Base-by-base conservation (phyloP, 2,888 invertebrate genomes). In the Eubasilissa splendida region DNA sequence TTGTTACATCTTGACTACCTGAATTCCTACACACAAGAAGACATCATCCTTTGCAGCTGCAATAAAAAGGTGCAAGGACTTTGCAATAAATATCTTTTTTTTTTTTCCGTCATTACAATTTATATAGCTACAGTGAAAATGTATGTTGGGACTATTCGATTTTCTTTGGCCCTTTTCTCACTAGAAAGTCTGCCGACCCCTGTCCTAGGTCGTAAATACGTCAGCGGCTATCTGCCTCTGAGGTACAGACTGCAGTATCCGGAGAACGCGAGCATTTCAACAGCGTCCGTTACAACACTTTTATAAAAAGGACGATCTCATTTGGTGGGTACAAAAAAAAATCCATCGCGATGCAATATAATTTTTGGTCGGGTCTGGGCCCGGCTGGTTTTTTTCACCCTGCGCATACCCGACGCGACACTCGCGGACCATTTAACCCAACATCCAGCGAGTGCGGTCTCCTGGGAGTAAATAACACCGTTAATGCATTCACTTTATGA, bases 371-470 rank as follows among this genome's bases (percentile, higher is more conserved):
- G 42, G 42, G 42, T 42, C 42, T 7, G 22, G 42, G 42, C 1
- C 42, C 2, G 42, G 11, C 2, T 58, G 58, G 12, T 58, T n/a
- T 11, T 22, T 58, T 58, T 58, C 58, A 11, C 12, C n/a, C 9
- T 58, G 8, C 2, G 9, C 58, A 10, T 10, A 11, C 12, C 58
- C 58, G 58, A 58, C 58, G 9, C 58, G 58, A 63, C 63, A 63
- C 63, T 63, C 63, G 12, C 63, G 63, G 63, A 63, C 14, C 63
- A 63, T 63, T 63, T 63, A 63, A 63, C 63, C 63, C 63, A 42
- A 14, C 60, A 14, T 60, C 7, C 33, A 70, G 10, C 56, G 14
- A 10, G 54, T 53, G 33, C 22, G 54, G 14, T 54, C 54, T 53
- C 8, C 5, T 54, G 22, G 33, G 71, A 33, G 22, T 14, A 1